phyloP scores from a whole-genome alignment of 2,797 vertebrate genomes.

The Rhinophrynus dorsalis region DNA sequence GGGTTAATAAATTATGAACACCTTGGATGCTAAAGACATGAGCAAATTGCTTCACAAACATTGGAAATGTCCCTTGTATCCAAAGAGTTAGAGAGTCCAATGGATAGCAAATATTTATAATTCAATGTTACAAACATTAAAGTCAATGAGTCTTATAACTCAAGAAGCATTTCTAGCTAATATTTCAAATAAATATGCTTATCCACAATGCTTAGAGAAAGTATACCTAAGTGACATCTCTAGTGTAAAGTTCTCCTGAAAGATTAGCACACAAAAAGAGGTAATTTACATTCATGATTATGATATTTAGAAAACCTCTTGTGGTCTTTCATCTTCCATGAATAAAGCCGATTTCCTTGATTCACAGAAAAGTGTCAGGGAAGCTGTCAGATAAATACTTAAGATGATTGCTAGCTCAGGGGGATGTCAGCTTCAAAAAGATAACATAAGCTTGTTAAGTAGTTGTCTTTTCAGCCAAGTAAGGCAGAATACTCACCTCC shows the following conservation, averaged over 20 bases:
- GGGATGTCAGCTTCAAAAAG: conserved; percentile 53
- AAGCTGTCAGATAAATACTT: conserved; percentile 60
- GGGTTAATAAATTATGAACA: too few relatives aligned
- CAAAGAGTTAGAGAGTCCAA: too few relatives aligned
- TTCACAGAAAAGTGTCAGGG: conserved; percentile 53
- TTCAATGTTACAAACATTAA: too few relatives aligned
- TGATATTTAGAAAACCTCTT: conserved; percentile 35
- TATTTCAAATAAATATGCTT: conserved; percentile 26
- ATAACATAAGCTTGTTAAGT: conserved; percentile 56
- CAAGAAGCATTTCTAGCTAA: conserved; percentile 12
- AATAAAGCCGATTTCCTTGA: conserved; percentile 53
- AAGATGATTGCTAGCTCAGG: conserved; percentile 62
- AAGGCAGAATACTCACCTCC: conserved; percentile 49
- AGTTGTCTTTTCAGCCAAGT: conserved; percentile 54
- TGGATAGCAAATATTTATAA: too few relatives aligned
- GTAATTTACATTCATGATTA: conserved; percentile 36
- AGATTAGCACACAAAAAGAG: conserved; percentile 20
- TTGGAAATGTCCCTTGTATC: too few relatives aligned
- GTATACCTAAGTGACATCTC: conserved; percentile 11
- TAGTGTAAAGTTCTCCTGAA: conserved; percentile 7
- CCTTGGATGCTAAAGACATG: too few relatives aligned
- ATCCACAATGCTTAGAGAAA: conserved; percentile 8
- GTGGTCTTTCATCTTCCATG: conserved; percentile 49
- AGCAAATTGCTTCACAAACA: too few relatives aligned
- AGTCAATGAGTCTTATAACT: conserved; percentile 11